Evolutionary conservation across 2,113 vertebrate genomes (phyloP).

Genomic region (Calyptommatus sinebrachiatus): DNA sequence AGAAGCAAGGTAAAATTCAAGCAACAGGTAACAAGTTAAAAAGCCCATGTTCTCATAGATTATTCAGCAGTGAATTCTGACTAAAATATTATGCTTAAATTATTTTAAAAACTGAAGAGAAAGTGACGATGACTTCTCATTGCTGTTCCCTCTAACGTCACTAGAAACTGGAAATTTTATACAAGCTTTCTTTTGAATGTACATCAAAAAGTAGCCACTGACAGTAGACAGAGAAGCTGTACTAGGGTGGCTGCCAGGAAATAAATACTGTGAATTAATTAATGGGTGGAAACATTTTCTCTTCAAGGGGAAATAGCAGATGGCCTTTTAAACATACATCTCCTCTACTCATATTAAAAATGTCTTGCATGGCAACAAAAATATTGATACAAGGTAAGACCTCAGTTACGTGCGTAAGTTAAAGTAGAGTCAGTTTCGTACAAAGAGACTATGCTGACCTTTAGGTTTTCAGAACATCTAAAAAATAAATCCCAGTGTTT

Average conservation of each 20-base stretch:
- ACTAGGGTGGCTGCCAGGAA: slow-evolving; percentile 76
- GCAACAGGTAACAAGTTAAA: background rate
- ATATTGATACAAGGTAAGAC: slow-evolving; percentile 67
- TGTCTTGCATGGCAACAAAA: slow-evolving; percentile 45
- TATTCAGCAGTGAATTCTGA: background rate
- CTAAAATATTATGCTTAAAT: too few species aligned
- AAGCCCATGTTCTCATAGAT: too few species aligned
- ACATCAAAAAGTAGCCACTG: slow-evolving; percentile 75
- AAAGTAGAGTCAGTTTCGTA: background rate
- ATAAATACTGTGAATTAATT: slow-evolving; percentile 85
- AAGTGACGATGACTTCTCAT: slow-evolving; percentile 48
- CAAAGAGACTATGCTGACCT: slow-evolving; percentile 13
- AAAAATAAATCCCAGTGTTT: background rate
- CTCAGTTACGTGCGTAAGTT: slow-evolving; percentile 46
- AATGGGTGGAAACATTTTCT: slow-evolving; percentile 69
- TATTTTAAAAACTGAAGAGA: background rate
- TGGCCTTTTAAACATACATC: slow-evolving; percentile 66
- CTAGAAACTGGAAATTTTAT: slow-evolving; percentile 51
- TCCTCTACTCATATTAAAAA: slow-evolving; percentile 58
- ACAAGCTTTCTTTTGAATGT: slow-evolving; percentile 39
- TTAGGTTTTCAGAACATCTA: slow-evolving; percentile 31
- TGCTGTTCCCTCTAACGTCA: slow-evolving; percentile 62
- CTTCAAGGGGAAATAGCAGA: slow-evolving; percentile 66
- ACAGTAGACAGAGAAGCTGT: slow-evolving; percentile 81
- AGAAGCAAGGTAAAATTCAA: too few species aligned